Base-by-base conservation (phyloP, 2,113 vertebrate species). In the Stercorarius parasiticus region DNA sequence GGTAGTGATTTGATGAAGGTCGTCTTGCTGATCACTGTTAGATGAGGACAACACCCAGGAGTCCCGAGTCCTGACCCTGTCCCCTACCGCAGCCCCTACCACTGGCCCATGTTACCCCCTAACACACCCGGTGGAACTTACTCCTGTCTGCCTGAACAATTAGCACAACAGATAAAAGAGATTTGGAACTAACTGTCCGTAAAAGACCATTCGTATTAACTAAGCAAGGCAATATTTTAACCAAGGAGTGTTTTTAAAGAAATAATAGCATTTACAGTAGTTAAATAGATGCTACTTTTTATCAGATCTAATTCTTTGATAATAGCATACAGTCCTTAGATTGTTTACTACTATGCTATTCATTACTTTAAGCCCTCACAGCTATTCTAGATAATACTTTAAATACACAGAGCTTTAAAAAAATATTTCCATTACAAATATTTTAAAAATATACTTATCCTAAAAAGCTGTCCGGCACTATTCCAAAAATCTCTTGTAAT, bases 371-470 rank as follows among this genome's bases (percentile, higher is more conserved):
- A 95, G 86, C 91, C 91, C 79, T 88, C 91, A 65, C 64, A 89
- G 84, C 95, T 95, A 91, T 45, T 90, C 66, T 91, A 96, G 58
- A 30, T 67, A 95, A 80, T 79, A 86, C 61, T 95, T 95, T 38
- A 94, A 93, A 89, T 94, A 96, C 86, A 93, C 50, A 83, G 83
- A 93, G 74, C 93, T 97, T 97, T 95, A 97, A 97, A 97, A 97
- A 97, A 97, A 97, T 97, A 97, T 90, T 97, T 97, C 89, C 94
- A 36, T 96, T 96, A 96, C 93, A 97, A 97, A 97, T 95, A 77
- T 94, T 97, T 97, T 2, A 97, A 97, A 97, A 97, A 97, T 97
- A 97, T 79, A 97, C 97, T 96, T 97, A 93, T 97, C 96, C 97
- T 96, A 97, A 97, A 97, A 97, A 96, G 95, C 96, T 96, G 67